Evolutionary conservation across 2,113 vertebrate genomes (phyloP).

Genomic region (Nesogale talazaci): DNA sequence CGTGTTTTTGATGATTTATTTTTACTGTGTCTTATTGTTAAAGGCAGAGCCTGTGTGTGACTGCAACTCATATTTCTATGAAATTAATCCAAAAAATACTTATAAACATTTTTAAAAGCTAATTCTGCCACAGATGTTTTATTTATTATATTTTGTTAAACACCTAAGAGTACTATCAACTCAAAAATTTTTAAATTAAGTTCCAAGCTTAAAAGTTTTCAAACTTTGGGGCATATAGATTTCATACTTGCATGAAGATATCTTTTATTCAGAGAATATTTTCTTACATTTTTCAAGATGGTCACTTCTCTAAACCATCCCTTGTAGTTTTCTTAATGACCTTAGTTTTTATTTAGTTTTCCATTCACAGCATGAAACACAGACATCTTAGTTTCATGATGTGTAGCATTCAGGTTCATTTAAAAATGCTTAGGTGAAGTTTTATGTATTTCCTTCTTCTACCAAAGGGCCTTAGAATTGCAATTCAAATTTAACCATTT

Average conservation of each 20-base stretch:
- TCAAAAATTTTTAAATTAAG: not conserved
- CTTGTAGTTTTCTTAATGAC: no score
- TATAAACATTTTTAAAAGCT: not conserved
- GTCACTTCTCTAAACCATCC: not conserved
- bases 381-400: not conserved
- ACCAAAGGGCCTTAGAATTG: not conserved
- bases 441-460: not conserved
- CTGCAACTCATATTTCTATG: not conserved
- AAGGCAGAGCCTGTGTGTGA: not conserved
- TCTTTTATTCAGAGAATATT: not conserved
- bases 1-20: not conserved
- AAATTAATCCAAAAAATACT: not conserved
- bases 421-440: not conserved
- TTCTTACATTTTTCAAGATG: not conserved
- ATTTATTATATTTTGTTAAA: not conserved
- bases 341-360: not conserved
- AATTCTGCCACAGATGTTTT: not conserved
- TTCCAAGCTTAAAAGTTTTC: not conserved
- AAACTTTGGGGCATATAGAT: not conserved
- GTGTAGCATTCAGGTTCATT: not conserved
- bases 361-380: rapidly evolving
- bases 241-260: not conserved
- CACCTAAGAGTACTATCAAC: not conserved
- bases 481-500: not conserved
- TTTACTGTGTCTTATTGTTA: not conserved